These are phyloP conservation scores for Diarsia brunnea DNA, from an alignment of 2,888 invertebrate species.

Conservation along the genomic window DNA sequence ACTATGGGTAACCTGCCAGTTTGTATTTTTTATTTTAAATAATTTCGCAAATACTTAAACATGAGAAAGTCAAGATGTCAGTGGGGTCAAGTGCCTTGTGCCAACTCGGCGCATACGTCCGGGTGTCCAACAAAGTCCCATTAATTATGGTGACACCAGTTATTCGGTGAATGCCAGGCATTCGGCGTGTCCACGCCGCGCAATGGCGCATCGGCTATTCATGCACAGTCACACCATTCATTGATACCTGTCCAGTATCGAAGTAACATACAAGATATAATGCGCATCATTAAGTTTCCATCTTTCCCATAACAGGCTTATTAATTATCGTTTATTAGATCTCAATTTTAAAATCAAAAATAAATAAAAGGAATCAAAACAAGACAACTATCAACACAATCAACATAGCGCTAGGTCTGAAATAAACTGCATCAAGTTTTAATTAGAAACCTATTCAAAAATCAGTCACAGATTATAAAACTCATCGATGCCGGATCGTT, in stretches of 20 bases:
- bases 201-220: background rate
- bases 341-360: background rate
- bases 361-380: too few relatives aligned
- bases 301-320: background rate
- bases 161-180: slow-evolving; percentile 33
- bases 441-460: background rate
- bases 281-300: background rate
- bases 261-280: background rate
- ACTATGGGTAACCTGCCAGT: background rate
- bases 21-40: background rate
- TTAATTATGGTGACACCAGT: slow-evolving; percentile 37
- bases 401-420: background rate
- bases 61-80: slow-evolving; percentile 11
- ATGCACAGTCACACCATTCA: slow-evolving; percentile 23
- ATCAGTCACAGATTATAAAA: background rate
- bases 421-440: slow-evolving; percentile 4
- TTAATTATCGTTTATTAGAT: background rate
- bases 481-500: background rate
- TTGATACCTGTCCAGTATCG: slow-evolving; percentile 17
- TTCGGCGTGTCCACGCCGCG: slow-evolving; percentile 1
- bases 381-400: background rate
- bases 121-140: slow-evolving; percentile 24
- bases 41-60: background rate
- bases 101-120: background rate
- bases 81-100: background rate